Percentiles rank a stretch among this genome's conserved stretches.
phyloP scores from a whole-genome alignment of 2,113 vertebrate genomes.

The Grantiella picta region DNA sequence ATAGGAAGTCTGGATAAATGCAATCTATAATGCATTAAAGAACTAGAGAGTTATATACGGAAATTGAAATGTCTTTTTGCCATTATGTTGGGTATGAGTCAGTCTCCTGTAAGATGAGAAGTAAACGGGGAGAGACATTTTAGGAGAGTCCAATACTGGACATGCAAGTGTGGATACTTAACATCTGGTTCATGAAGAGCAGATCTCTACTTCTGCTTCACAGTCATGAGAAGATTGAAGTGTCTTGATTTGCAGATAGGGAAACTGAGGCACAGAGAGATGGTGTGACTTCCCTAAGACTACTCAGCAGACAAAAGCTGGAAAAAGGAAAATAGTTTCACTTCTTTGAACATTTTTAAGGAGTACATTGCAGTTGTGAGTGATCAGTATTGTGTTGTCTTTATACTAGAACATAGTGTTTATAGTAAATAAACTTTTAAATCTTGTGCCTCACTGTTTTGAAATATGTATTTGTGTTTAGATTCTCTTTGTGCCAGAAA shows the following conservation, averaged over 20 bases:
- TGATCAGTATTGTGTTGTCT: background rate
- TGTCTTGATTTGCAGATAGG: background rate
- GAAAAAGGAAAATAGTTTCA: background rate
- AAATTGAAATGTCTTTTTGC: background rate
- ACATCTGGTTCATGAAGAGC: background rate
- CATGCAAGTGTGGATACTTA: background rate
- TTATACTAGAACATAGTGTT: background rate
- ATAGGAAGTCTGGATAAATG: background rate
- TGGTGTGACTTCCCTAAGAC: background rate
- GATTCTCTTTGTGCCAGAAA: conserved; percentile 92
- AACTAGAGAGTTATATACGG: background rate
- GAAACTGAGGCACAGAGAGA: background rate
- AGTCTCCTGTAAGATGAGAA: background rate
- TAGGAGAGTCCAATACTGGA: background rate
- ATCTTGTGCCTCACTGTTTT: background rate
- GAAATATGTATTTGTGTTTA: conserved; percentile 43
- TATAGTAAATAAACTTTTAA: background rate
- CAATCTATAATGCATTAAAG: background rate
- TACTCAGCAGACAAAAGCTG: background rate
- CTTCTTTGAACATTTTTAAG: background rate
- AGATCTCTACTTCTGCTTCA: background rate
- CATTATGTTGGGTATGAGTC: background rate
- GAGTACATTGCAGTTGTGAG: background rate
- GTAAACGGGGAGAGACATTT: background rate
- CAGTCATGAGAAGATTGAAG: background rate